These are phyloP conservation scores for Ooceraea biroi DNA, from an alignment of 1,140 invertebrate genomes.

Conservation along the genomic window DNA sequence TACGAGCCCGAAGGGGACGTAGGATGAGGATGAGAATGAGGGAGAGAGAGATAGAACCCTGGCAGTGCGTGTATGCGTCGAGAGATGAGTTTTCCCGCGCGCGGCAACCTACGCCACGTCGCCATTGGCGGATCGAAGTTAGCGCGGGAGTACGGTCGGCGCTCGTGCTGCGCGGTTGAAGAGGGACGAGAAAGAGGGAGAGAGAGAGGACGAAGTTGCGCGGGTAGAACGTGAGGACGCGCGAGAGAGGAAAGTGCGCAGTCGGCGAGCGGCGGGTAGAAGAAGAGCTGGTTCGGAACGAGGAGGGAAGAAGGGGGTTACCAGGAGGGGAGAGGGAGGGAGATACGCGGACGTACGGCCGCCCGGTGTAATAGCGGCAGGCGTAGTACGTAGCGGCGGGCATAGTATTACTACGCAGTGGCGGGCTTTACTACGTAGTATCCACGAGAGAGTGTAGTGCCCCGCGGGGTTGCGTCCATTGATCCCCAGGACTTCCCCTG, in stretches of 20 bases:
- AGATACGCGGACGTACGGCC: constrained; percentile 30
- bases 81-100: constrained; percentile 79
- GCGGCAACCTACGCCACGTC: constrained; percentile 71
- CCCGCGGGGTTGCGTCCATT: constrained; percentile 80
- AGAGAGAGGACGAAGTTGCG: constrained; percentile 29
- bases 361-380: constrained; percentile 68
- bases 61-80: constrained; percentile 66
- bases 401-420: constrained; percentile 76
- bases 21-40: too few relatives aligned
- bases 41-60: background rate
- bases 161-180: constrained; percentile 64
- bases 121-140: constrained; percentile 76
- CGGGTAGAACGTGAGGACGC: background rate
- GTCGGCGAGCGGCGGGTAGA: constrained; percentile 1
- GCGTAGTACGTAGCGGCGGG: constrained; percentile 72
- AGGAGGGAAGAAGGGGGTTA: too few relatives aligned
- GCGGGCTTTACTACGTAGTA: constrained; percentile 76
- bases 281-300: constrained; percentile 15
- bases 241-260: constrained; percentile 46
- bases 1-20: background rate
- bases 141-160: constrained; percentile 73
- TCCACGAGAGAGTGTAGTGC: constrained; percentile 76
- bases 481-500: constrained; percentile 71
- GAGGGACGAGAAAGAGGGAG: constrained; percentile 37
- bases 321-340: background rate